phyloP scores from a whole-genome alignment of 2,113 vertebrate species.

The Artemisiospiza belli region DNA sequence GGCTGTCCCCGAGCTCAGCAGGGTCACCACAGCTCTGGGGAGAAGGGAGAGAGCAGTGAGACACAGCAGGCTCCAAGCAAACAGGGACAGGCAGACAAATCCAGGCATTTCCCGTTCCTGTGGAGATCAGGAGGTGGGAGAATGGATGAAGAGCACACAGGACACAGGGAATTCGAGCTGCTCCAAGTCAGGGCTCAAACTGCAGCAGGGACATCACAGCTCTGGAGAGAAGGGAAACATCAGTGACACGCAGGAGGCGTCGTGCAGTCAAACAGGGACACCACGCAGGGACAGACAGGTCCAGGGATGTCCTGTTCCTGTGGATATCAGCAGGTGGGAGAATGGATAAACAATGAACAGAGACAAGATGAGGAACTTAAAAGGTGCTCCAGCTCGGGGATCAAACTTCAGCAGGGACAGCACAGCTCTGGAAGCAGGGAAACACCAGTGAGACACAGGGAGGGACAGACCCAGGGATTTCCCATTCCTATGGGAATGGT shows the following conservation, averaged over 20 bases:
- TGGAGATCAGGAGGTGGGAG: background rate
- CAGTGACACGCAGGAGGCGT: background rate
- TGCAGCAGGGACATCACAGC: background rate
- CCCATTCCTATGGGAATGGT: no score
- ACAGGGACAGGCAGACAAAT: background rate
- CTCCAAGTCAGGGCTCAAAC: no score
- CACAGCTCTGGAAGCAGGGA: background rate
- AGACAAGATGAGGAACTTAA: background rate
- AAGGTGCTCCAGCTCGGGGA: background rate
- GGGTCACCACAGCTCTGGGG: constrained; percentile 72
- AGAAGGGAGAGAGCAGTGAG: constrained; percentile 48
- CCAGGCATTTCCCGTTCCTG: background rate
- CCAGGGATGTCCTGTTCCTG: background rate
- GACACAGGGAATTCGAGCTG: background rate
- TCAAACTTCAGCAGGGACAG: constrained; percentile 60
- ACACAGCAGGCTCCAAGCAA: background rate
- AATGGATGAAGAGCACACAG: background rate
- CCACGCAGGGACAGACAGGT: background rate
- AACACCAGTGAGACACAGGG: no score
- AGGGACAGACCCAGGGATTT: no score
- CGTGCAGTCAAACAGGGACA: background rate
- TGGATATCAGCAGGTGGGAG: background rate
- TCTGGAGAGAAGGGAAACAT: background rate
- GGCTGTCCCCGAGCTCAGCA: constrained; percentile 54
- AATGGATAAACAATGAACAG: background rate